Evolutionary conservation across 2,888 invertebrate genomes (phyloP).

Genomic region (Hypercompe scribonia): DNA sequence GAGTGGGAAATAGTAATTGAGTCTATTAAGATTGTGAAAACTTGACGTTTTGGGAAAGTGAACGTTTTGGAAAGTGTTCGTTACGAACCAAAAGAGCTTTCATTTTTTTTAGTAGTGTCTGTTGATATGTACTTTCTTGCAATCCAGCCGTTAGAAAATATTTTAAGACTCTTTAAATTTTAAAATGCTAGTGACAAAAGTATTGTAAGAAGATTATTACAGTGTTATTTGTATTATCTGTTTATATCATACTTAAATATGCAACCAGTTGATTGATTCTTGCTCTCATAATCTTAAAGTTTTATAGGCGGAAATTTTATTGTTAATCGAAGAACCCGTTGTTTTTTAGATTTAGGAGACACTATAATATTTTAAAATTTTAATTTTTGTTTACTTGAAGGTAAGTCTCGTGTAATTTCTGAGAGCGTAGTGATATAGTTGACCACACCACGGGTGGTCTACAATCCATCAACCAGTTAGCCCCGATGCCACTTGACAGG

Average conservation of each 20-base stretch:
- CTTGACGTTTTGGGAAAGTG: no score
- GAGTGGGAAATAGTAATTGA: no score
- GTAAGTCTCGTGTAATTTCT: not conserved
- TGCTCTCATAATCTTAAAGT: no score
- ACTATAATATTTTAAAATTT: not conserved
- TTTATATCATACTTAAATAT: not conserved
- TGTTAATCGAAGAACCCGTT: no score
- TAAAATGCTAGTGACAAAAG: not conserved
- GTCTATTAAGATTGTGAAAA: no score
- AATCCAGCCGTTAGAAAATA: not conserved
- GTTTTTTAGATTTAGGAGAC: not conserved
- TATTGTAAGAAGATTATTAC: not conserved
- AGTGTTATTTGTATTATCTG: not conserved
- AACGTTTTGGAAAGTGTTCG: no score
- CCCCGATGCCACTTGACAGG: constrained; percentile 58
- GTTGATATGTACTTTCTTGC: no score
- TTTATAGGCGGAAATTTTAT: no score
- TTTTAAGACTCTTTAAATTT: no score
- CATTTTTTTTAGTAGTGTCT: no score
- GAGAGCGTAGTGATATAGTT: constrained; percentile 38
- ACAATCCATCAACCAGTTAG: constrained; percentile 59
- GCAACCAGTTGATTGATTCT: no score
- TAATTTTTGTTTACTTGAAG: not conserved
- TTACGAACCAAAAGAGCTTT: no score
- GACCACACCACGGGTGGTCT: constrained; percentile 69